Evolutionary conservation across 2,113 vertebrate genomes (phyloP), one percentile per base, ranked within the genome.

Genomic region (Tylochromis polylepis): DNA sequence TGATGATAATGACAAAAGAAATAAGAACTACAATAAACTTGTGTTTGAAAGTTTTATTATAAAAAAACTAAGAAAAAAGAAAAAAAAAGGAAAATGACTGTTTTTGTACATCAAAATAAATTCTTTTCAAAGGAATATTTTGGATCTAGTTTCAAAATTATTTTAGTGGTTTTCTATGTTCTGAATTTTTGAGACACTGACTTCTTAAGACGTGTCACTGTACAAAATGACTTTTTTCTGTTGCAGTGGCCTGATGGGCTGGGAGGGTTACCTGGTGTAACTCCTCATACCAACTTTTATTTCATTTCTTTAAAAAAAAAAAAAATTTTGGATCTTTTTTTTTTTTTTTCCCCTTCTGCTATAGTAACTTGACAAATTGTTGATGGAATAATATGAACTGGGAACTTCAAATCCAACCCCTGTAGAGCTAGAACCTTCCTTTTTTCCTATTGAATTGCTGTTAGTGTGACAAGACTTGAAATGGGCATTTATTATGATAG

Each of bases 131-230:
- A 97, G 96, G 96, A 97, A 96, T 96, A 97, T 96, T 97, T 99
- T 97, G 98, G 97, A 99, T 98, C 98, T 98, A 98, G 97, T 99
- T 99, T 99, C 97, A 98, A 97, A 98, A 97, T 99, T 98, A 98
- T 98, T 99, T 99, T 97, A 97, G 97, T 97, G 97, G 94, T 98
- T 99, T 99, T 99, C 96, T 99, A 99, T 98, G 97, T 99, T 98
- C 95, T 93, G 95, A 93, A 78, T 95, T 95, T 96, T 94, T 91
- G 85, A 95, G 91, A 95, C 93, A 92, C 95, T 95, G 94, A 96
- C 95, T 97, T 97, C 96, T 70, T 96, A 95, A 93, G 96, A 97
- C 88, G 87, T 84, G 97, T 97, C 97, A 97, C 97, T 96, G 97
- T 97, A 97, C 96, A 97, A 97, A 97, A 95, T 91, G 94, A 97